Base-by-base conservation (phyloP, 2,797 vertebrate species). In the Lemur catta region DNA sequence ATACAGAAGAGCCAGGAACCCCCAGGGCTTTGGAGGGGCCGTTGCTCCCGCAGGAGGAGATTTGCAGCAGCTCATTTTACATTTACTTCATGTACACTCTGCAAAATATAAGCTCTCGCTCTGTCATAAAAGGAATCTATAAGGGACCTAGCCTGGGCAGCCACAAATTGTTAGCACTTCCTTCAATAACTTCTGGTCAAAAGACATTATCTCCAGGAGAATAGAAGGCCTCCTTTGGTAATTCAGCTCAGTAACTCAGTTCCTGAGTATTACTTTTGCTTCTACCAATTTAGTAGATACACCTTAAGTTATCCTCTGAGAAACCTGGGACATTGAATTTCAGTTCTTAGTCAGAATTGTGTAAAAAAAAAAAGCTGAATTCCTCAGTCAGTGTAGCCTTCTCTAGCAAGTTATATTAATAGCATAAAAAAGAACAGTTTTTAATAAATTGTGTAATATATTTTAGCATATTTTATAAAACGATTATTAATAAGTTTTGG, bases 21-120 rank as follows among this genome's bases (percentile, higher is more conserved):
- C 46, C 17, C 7, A 20, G 6, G 22, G 28, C 10, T 65, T 28
- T 15, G 1, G 20, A 0, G 7, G 6, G 26, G 7, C 48, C 30
- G 30, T 2, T 57, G 13, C 24, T 22, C 57, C 22, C 30, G 22
- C 17, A 80, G 6, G 61, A 55, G 33, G 14, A 26, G 3, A 20
- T 75, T 93, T 50, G 24, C 35, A 43, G 46, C 30, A 46, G 28
- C 72, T 10, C 43, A 33, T 48, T 74, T 74, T 48, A 48, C 43
- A 33, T 48, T 74, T 30, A 74, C 28, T 48, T 74, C 20, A 48
- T 33, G 46, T 20, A 13, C 9, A 28, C 74, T 75, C 69, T 85
- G 28, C 33, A 46, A 72, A 65, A 22, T 46, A 69, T 41, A 89
- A 9, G 3, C 28, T 79, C 10, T 78, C 84, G 11, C 15, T 85